Evolutionary conservation across 2,113 vertebrate species (phyloP), one percentile per base, ranked within the genome.

Genomic region (Narcine bancroftii): DNA sequence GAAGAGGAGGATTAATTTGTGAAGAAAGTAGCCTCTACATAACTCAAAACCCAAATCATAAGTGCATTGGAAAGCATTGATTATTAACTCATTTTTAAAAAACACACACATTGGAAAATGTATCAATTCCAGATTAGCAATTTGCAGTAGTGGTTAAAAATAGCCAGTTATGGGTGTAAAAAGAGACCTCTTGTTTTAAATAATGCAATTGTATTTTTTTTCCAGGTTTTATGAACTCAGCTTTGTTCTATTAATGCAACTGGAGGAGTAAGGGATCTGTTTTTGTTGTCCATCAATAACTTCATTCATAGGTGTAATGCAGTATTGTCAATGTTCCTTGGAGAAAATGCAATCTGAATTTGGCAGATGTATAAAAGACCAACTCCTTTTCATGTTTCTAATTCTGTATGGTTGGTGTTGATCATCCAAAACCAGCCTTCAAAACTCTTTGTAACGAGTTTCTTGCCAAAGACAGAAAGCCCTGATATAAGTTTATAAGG

Each of bases 251-350:
- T 10, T 79, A 79, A 79, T 47, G 6, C 42, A 79, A 79, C 24
- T 13, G 47, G 10, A 33, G 42, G 42, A 79, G 21, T 5, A 47
- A 79, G 47, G 77, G 45, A 26, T 81, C 45, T 7, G 26, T 21
- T 81, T 81, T 29, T 83, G 79, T 83, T 83, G 79, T 83, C 76
- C 21, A 76, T 79, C 26, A 83, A 83, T 83, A 45, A 83, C 79
- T 79, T 79, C 76, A 79, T 24, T 79, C 76, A 53, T 50, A 47
- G 79, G 26, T 9, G 10, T 83, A 53, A 50, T 83, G 79, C 47
- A 50, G 26, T 24, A 53, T 53, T 5, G 11, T 83, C 53, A 83
- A 83, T 83, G 79, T 83, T 33, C 33, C 29, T 47, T 3, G 33
- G 45, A 83, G 47, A 33, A n/a, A 26, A 53, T 29, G 47, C 47